Evolutionary conservation across 2,888 invertebrate genomes (phyloP).

Genomic region (Tetanocera ferruginea): DNA sequence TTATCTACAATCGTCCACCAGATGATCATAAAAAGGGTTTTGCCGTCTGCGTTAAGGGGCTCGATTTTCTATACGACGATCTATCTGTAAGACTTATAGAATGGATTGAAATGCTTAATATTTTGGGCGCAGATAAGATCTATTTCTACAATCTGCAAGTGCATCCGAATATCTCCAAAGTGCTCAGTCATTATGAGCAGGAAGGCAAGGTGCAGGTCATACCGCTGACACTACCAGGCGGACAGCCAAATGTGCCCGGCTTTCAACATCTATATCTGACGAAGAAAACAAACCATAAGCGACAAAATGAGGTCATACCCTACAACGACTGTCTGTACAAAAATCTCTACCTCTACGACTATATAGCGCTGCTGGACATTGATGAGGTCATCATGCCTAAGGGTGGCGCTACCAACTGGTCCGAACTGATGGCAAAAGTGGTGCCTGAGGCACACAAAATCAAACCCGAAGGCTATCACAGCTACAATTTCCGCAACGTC

Average conservation of each 20-base stretch:
- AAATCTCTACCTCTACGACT: constrained; percentile 90
- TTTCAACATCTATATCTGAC: constrained; percentile 91
- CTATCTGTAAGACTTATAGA: constrained; percentile 90
- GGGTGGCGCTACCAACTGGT: constrained; percentile 78
- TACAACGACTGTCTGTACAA: constrained; percentile 97
- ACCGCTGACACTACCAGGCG: constrained; percentile 87
- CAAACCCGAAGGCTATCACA: constrained; percentile 73
- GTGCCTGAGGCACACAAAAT: constrained; percentile 77
- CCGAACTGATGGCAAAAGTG: constrained; percentile 81
- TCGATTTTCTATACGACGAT: constrained; percentile 94
- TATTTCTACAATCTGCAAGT: constrained; percentile 92
- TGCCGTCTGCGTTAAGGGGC: constrained; percentile 93
- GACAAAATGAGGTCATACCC: constrained; percentile 94
- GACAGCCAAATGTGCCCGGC: constrained; percentile 89
- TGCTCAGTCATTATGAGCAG: constrained; percentile 75
- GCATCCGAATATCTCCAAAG: constrained; percentile 93
- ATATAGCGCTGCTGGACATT: constrained; percentile 91
- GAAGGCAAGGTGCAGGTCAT: constrained; percentile 81
- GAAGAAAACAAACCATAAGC: constrained; percentile 92
- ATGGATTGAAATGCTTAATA: constrained; percentile 90
- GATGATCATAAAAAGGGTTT: constrained; percentile 79
- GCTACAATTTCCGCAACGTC: constrained; percentile 91
- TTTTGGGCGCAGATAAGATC: constrained; percentile 91
- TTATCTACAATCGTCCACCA: constrained; percentile 83
- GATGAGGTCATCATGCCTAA: constrained; percentile 96